phyloP scores from a whole-genome alignment of 2,113 vertebrate genomes.

The Ophiodon elongatus region DNA sequence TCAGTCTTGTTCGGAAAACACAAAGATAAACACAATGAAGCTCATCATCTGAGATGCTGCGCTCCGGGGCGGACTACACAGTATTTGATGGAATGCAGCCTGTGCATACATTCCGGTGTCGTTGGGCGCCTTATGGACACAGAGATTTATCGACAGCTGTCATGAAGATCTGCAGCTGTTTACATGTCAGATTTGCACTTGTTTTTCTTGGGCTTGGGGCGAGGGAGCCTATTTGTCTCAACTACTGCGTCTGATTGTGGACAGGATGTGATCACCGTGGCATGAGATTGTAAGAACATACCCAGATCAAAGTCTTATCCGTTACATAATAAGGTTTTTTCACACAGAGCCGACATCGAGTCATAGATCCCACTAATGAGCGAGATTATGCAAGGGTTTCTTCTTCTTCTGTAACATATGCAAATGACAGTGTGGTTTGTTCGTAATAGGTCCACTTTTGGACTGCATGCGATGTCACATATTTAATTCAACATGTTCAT shows the following conservation, averaged over 20 bases:
- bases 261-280: conserved; percentile 20
- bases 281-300: conserved; percentile 23
- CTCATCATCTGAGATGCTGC: conserved; percentile 75
- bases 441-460: too few species aligned
- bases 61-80: conserved; percentile 61
- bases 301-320: conserved; percentile 28
- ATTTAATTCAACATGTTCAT: neutral
- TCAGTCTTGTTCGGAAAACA: conserved; percentile 59
- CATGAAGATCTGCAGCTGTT: conserved; percentile 72
- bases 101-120: conserved; percentile 12
- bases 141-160: conserved; percentile 76
- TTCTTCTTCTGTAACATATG: neutral
- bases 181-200: conserved; percentile 69
- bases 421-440: too few species aligned
- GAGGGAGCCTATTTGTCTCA: conserved; percentile 61
- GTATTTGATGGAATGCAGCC: conserved; percentile 76
- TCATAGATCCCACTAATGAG: conserved; percentile 25
- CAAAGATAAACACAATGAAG: conserved; percentile 13
- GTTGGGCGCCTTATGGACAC: conserved; percentile 22
- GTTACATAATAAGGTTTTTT: conserved; percentile 45
- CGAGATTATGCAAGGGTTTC: neutral
- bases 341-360: conserved; percentile 23
- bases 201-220: conserved; percentile 58
- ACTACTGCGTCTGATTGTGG: conserved; percentile 49
- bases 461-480: neutral